Evolutionary conservation across 2,888 invertebrate genomes (phyloP), one percentile per base, ranked within the genome.

Genomic region (Pyrrhia umbra): DNA sequence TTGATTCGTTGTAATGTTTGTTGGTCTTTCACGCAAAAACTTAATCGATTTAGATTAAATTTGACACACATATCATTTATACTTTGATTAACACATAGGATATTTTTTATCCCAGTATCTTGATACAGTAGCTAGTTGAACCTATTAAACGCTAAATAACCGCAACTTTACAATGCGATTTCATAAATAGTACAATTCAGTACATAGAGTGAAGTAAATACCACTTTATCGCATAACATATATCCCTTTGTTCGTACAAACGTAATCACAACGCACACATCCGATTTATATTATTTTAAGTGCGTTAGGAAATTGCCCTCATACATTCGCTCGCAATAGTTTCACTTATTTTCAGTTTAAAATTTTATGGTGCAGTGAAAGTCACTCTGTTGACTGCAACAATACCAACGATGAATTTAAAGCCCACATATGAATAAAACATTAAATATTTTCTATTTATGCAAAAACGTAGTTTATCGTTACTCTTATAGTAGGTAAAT

Each of bases 231-330:
- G 34, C n/a, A 34, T n/a, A n/a, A 13, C 34, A 34, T 34, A n/a
- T 21, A 45, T 42, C 39, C 58, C 23, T 55, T 73, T 73, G 70
- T 67, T 73, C 46, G 23, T 67, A 72, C 9, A 46, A 76, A 77
- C 75, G 80, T 83, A 84, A 85, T 85, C 77, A 79, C 74, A 61
- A 74, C 75, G 65, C 72, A 79, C 81, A 76, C 80, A 85, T 88
- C 88, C 85, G 83, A 87, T 83, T 80, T 81, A 78, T 82, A 87
- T 88, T 85, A 84, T 79, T 52, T 47, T 50, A 52, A 63, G 52
- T 55, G 79, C 80, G 79, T 86, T 87, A 88, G 80, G 80, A 76
- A 87, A 88, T 88, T 82, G 81, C 83, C 84, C 82, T 72, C 80
- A 85, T 86, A 75, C 76, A 54, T 57, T 62, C 46, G 21, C 55